Evolutionary conservation across 2,888 invertebrate genomes (phyloP).

Genomic region (Abrostola tripartita): DNA sequence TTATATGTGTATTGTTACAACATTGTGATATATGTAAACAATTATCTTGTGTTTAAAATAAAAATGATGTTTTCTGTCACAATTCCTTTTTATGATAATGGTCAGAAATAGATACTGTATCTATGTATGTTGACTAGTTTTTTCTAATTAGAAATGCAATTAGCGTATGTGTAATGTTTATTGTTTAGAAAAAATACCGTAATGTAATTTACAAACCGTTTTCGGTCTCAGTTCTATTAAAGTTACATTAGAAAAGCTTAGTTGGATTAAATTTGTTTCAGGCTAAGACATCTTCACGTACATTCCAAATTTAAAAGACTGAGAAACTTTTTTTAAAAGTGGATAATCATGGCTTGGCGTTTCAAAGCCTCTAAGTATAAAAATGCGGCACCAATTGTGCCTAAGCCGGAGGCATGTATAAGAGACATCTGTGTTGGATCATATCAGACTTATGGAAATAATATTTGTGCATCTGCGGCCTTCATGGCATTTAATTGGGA

Average conservation of each 20-base stretch:
- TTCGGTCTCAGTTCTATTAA: slow-evolving; percentile 4
- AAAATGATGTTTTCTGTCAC: slow-evolving; percentile 39
- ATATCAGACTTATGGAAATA: slow-evolving; percentile 98
- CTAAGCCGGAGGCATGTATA: slow-evolving; percentile 97
- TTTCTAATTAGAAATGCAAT: slow-evolving; percentile 58
- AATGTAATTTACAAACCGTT: slow-evolving; percentile 33
- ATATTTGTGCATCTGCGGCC: slow-evolving; percentile 96
- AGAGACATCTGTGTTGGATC: slow-evolving; percentile 97
- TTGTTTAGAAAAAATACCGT: slow-evolving; percentile 50
- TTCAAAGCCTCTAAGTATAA: slow-evolving; percentile 99
- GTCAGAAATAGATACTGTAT: slow-evolving; percentile 31
- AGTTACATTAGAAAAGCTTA: slow-evolving; percentile 5
- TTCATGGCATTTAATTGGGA: slow-evolving; percentile 99
- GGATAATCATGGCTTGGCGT: slow-evolving; percentile 94
- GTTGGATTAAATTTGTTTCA: slow-evolving; percentile 61
- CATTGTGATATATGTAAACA: slow-evolving; percentile 14
- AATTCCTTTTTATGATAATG: slow-evolving; percentile 18
- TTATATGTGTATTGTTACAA: slow-evolving; percentile 30
- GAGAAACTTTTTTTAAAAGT: slow-evolving; percentile 73
- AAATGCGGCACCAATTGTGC: slow-evolving; percentile 98
- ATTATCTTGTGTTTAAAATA: slow-evolving; percentile 7
- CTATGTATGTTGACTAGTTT: slow-evolving; percentile 43
- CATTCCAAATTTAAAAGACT: slow-evolving; percentile 86
- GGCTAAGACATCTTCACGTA: slow-evolving; percentile 60
- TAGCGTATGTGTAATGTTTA: slow-evolving; percentile 53